phyloP scores from a whole-genome alignment of 2,113 vertebrate genomes.

The Prionailurus bengalensis region DNA sequence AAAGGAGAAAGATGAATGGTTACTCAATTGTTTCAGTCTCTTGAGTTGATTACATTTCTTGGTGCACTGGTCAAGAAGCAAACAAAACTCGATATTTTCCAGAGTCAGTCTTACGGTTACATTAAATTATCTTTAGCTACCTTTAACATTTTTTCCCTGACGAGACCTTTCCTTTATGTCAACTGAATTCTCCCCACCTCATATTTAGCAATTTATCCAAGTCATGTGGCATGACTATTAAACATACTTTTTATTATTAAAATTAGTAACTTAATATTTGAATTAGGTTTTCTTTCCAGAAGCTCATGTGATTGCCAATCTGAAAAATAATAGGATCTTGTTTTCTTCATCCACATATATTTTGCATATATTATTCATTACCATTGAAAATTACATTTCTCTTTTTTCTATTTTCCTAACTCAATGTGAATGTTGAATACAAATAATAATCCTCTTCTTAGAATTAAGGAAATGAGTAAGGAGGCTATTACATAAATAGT shows the following conservation, averaged over 20 bases:
- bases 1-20: constrained; percentile 67
- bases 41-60: constrained; percentile 71
- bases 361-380: constrained; percentile 77
- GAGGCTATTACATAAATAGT: constrained; percentile 30
- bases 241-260: constrained; percentile 78
- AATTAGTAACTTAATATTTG: constrained; percentile 80
- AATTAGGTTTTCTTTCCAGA: constrained; percentile 81
- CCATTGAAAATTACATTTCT: constrained; percentile 73
- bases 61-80: constrained; percentile 70
- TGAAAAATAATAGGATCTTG: constrained; percentile 77
- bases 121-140: constrained; percentile 68
- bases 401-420: constrained; percentile 66
- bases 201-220: constrained; percentile 74
- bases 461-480: constrained; percentile 64
- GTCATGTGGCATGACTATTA: constrained; percentile 74
- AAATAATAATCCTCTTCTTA: constrained; percentile 75
- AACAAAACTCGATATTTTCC: constrained; percentile 64
- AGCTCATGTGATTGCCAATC: constrained; percentile 67
- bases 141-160: constrained; percentile 39
- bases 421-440: constrained; percentile 56
- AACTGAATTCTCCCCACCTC: constrained; percentile 47
- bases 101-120: constrained; percentile 60
- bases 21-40: constrained; percentile 58
- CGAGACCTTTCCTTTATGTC: constrained; percentile 66
- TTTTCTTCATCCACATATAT: constrained; percentile 61